These are phyloP conservation scores for Ciconia boyciana DNA, from an alignment of 2,113 vertebrate genomes.

Conservation along the genomic window DNA sequence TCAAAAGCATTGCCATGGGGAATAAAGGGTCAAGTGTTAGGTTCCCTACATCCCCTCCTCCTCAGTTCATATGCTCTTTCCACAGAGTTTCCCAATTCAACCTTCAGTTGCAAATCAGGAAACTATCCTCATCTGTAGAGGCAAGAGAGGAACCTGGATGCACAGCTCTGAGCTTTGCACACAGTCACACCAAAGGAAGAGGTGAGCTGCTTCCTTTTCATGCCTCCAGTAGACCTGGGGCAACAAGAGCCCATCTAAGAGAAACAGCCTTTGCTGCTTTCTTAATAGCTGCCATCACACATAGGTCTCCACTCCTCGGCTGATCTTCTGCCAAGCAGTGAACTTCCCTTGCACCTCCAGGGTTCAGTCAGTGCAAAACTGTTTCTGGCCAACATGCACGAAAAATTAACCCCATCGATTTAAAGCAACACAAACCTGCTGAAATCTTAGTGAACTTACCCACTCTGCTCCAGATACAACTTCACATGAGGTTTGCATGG, in stretches of 20 bases:
- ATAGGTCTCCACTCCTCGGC: fast-evolving
- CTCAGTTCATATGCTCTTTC: neutral
- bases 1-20: neutral
- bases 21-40: neutral
- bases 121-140: neutral
- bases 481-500: fast-evolving
- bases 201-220: neutral
- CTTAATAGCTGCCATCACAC: neutral
- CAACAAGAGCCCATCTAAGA: neutral
- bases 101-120: neutral
- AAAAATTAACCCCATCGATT: neutral
- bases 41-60: neutral
- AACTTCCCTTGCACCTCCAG: neutral
- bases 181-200: neutral
- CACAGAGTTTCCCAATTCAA: neutral
- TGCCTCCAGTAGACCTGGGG: neutral
- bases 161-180: neutral
- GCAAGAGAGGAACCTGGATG: neutral
- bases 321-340: neutral
- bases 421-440: neutral
- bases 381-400: fast-evolving
- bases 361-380: neutral
- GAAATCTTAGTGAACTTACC: neutral
- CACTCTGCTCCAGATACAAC: neutral
- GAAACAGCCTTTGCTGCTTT: neutral